Evolutionary conservation across 2,113 vertebrate genomes (phyloP).

Genomic region (Epinephelus cyanopodus): DNA sequence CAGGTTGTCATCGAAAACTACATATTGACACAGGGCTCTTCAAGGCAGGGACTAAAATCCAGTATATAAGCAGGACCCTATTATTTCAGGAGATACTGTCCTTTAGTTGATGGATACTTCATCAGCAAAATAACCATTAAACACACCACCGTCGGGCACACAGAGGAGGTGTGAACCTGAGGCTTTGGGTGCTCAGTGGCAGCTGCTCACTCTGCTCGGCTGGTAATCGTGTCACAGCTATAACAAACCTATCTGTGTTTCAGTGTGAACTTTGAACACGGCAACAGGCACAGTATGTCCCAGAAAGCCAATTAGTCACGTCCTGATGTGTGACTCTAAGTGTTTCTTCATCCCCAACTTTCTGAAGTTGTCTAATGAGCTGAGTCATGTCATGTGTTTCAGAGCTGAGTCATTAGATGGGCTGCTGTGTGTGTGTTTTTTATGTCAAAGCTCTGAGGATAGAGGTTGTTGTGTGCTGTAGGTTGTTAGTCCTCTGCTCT

Average conservation of each 20-base stretch:
- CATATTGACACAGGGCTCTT: neutral
- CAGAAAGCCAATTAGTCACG: conserved; percentile 38
- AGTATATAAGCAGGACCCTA: neutral
- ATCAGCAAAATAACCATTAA: no score
- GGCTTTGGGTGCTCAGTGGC: neutral
- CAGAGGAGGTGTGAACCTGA: neutral
- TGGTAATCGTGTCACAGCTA: neutral
- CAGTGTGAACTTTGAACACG: neutral
- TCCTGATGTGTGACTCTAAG: neutral
- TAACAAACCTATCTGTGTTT: neutral
- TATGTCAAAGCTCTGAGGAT: neutral
- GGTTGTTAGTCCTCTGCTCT: neutral
- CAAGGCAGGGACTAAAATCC: neutral
- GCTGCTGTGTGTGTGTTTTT: neutral
- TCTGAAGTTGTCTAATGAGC: neutral
- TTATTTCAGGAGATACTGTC: neutral
- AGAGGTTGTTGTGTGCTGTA: neutral
- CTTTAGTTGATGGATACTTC: neutral
- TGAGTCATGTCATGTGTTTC: conserved; percentile 34
- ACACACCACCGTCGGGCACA: neutral
- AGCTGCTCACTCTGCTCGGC: neutral
- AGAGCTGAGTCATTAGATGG: conserved; percentile 18
- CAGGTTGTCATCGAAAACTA: no score
- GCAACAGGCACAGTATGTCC: neutral
- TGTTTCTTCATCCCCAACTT: conserved; percentile 40